Evolutionary conservation across 2,888 invertebrate species (phyloP), one percentile per base, ranked within the genome.

Genomic region (Xestia xanthographa): DNA sequence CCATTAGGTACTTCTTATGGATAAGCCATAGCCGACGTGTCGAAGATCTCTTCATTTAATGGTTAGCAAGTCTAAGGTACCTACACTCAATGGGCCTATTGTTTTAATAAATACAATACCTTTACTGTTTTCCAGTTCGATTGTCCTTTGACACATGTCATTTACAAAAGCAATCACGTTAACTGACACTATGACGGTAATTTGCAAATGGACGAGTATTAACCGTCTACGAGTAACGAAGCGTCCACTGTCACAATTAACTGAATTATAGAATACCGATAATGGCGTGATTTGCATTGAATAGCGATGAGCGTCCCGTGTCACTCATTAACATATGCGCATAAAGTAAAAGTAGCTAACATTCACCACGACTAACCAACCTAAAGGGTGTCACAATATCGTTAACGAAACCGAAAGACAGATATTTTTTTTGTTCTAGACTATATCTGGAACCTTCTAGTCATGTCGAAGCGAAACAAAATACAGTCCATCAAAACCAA

Each of bases 271-370:
- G 75, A 74, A 68, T 34, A 72, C 56, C 50, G 72, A 67, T 78
- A 75, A 58, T 69, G 65, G 79, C 80, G 86, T 83, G 87, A 88
- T 87, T 88, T 88, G 72, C 88, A 86, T 87, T 87, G 82, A 87
- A 88, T 82, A 75, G 83, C 75, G 77, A 85, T 79, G 80, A 77
- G 76, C 62, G 65, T 75, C 34, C 72, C 63, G 72, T 74, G 76
- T 66, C 48, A 69, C 72, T 58, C 56, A 77, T 83, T 80, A 80
- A 67, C 77, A 72, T 79, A 88, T 82, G 87, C 83, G 84, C 86
- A 85, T 88, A 82, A 78, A 76, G 81, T 88, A 77, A 85, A 77
- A 83, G 72, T 69, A 22, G 38, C 26, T 63, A 79, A 79, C 75
- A 74, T 75, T 73, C 73, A 74, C 71, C 48, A 48, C 50, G 50